Evolutionary conservation across 1,140 invertebrate species (phyloP).

Genomic region (Macrotrachela quadricornifera): DNA sequence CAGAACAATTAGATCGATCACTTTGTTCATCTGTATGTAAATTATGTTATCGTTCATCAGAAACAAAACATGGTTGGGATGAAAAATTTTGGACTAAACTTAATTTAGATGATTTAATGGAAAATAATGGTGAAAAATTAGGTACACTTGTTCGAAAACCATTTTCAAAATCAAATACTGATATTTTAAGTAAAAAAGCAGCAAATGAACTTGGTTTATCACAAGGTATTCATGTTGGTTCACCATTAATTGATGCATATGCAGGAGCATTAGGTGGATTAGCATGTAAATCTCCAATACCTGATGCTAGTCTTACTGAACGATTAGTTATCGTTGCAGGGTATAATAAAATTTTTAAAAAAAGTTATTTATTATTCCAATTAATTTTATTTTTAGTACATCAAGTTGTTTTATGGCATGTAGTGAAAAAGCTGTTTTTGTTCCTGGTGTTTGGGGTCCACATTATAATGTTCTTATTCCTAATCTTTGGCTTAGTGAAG

Average conservation of each 20-base stretch:
- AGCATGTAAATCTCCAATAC: too few species aligned
- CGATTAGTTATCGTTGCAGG: too few species aligned
- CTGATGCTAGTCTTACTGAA: too few species aligned
- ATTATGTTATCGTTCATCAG: conserved; percentile 53
- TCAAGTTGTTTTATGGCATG: conserved; percentile 6
- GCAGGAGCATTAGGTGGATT: conserved; percentile 54
- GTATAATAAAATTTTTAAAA: too few species aligned
- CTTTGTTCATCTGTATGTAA: conserved; percentile 78
- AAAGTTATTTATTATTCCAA: too few species aligned
- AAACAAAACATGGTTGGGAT: conserved; percentile 43
- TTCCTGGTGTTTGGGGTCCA: conserved; percentile 75
- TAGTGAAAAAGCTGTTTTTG: conserved; percentile 39
- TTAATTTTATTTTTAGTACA: background rate
- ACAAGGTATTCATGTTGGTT: conserved; percentile 50
- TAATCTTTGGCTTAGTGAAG: conserved; percentile 63
- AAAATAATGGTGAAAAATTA: conserved; percentile 49
- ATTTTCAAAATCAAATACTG: background rate
- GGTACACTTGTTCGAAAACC: conserved; percentile 32
- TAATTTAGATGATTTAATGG: conserved; percentile 48
- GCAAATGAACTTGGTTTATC: conserved; percentile 47
- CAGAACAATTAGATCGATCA: conserved; percentile 46
- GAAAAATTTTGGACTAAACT: conserved; percentile 47
- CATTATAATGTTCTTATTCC: conserved; percentile 72
- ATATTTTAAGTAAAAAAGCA: conserved; percentile 21
- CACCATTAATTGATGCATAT: conserved; percentile 81